Base-by-base conservation (phyloP, 2,888 invertebrate genomes). In the Ectropis crepuscularia region DNA sequence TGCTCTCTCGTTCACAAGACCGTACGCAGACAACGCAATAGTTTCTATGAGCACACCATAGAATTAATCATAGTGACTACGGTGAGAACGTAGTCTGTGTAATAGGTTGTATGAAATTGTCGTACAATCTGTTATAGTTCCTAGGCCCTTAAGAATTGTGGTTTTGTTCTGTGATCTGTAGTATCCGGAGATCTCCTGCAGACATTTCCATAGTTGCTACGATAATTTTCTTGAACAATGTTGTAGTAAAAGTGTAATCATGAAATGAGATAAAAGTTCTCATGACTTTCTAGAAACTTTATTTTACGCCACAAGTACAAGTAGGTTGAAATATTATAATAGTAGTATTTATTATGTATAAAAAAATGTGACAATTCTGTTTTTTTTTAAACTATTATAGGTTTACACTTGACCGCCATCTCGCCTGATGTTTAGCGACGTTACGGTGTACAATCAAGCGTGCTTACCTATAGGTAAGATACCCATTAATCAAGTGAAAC, bases 1-100 rank as follows among this genome's bases (percentile, higher is more conserved):
- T 80, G 82, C 74, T 76, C 81, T 76, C 74, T 60, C 70, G 71
- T 61, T 59, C 53, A 48, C 50, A 57, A 65, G 61, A 41, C 58
- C 60, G 53, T 42, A 36, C 62, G 58, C 58, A 67, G 63, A 38
- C 43, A 41, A 6, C 7, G 10, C 6, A 41, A 49, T 16, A 67
- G 57, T 50, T 42, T 48, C 61, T 63, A 41, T 53, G 6, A 6
- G 16, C 46, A 6, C 10, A 41, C 0, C 50, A 57, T 39, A 61
- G 57, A 6, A n/a, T 8, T 39, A 6, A n/a, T 16, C 6, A 57
- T 50, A 51, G 49, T 57, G 50, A 55, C 36, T 43, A 2, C 7
- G 37, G 11, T 4, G 6, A 9, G 36, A 11, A 6, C 6, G 9
- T 5, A 53, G 53, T 43, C 5, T 28, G 53, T 11, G 50, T 16